Evolutionary conservation across 2,797 vertebrate species (phyloP).

Genomic region (Eulemur mongoz): DNA sequence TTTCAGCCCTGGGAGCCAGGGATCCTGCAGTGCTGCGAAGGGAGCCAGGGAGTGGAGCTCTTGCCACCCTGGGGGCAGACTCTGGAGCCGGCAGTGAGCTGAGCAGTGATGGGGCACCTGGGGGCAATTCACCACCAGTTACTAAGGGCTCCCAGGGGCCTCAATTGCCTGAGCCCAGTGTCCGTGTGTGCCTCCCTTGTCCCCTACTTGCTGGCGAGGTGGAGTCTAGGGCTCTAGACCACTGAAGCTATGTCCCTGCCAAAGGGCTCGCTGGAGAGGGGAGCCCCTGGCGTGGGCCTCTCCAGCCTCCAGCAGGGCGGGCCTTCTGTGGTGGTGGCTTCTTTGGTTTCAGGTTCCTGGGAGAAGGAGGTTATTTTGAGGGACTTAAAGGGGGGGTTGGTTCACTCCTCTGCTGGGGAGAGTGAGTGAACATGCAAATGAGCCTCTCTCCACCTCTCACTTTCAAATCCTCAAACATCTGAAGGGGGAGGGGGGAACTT

Average conservation of each 20-base stretch:
- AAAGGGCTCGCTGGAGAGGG: neutral
- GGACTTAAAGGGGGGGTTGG: slow-evolving; percentile 10
- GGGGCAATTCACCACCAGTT: neutral
- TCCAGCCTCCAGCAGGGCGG: slow-evolving; percentile 4
- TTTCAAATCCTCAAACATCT: slow-evolving; percentile 78
- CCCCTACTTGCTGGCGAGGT: neutral
- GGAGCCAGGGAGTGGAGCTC: neutral
- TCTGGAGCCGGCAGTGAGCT: slow-evolving; percentile 18
- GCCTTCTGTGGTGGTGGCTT: slow-evolving; percentile 56
- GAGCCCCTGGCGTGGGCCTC: slow-evolving; percentile 3
- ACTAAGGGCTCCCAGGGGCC: neutral
- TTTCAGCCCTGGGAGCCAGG: neutral
- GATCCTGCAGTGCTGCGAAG: neutral
- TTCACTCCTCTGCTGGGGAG: slow-evolving; percentile 54
- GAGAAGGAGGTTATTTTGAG: slow-evolving; percentile 77
- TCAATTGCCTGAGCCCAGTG: neutral
- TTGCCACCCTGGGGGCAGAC: neutral
- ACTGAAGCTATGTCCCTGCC: neutral
- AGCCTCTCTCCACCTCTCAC: slow-evolving; percentile 70
- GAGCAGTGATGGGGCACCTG: neutral
- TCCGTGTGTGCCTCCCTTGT: neutral
- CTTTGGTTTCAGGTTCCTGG: slow-evolving; percentile 78
- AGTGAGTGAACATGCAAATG: slow-evolving; percentile 74
- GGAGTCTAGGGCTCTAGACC: neutral
- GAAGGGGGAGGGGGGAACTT: slow-evolving; percentile 38